Evolutionary conservation across 2,888 invertebrate genomes (phyloP).

Genomic region (Aphidoletes aphidimyza): DNA sequence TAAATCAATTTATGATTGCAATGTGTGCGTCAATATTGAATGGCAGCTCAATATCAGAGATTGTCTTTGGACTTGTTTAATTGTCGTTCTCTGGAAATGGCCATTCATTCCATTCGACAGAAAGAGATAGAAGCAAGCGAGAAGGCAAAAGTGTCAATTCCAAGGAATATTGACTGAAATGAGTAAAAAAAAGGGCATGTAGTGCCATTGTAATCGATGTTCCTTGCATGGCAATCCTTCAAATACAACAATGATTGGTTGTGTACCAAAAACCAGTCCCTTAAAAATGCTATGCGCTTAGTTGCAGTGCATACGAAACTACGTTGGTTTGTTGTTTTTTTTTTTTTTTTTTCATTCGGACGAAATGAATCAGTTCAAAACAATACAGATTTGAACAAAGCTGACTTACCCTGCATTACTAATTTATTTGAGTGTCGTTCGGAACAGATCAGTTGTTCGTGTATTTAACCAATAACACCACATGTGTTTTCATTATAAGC

Average conservation of each 20-base stretch:
- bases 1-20: neutral
- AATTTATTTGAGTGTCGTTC: neutral
- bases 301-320: too few relatives aligned
- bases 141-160: conserved; percentile 11
- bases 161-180: neutral
- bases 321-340: too few relatives aligned
- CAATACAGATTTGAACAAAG: neutral
- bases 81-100: conserved; percentile 14
- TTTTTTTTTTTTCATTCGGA: neutral
- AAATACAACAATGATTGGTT: conserved; percentile 6
- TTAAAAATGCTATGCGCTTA: neutral
- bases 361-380: neutral
- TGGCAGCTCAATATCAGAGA: conserved; percentile 50
- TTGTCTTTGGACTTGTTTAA: conserved; percentile 29
- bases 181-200: neutral
- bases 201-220: neutral
- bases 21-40: neutral
- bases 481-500: neutral
- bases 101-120: neutral
- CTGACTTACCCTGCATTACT: neutral
- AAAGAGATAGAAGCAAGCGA: too few relatives aligned
- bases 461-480: neutral
- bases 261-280: neutral
- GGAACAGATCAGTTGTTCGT: neutral
- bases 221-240: neutral